phyloP scores from a whole-genome alignment of 1,140 invertebrate species.

The Arctopsyche grandis region DNA sequence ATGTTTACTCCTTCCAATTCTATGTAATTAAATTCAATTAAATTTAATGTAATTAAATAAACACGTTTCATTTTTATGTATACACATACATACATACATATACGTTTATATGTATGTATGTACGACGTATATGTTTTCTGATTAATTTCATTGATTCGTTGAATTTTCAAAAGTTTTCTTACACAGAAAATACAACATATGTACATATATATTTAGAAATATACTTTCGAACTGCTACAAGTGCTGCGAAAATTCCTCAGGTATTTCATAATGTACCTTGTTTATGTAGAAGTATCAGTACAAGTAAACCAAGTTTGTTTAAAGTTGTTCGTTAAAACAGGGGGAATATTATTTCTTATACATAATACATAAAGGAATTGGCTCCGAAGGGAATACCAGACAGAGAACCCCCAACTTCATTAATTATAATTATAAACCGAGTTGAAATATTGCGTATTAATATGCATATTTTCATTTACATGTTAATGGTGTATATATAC shows the following conservation, averaged over 20 bases:
- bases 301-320: constrained; percentile 5
- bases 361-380: constrained; percentile 15
- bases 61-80: background rate
- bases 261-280: constrained; percentile 11
- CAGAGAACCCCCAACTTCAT: background rate
- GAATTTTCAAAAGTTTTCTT: background rate
- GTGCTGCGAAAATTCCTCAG: constrained; percentile 1
- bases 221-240: background rate
- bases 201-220: no score
- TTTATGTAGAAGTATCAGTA: constrained; percentile 3
- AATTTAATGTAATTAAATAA: background rate
- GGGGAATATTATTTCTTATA: constrained; percentile 12
- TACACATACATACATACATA: background rate
- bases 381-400: background rate
- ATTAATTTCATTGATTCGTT: background rate
- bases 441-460: background rate
- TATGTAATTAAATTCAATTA: background rate
- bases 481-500: no score
- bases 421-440: constrained; percentile 5
- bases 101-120: background rate
- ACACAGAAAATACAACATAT: no score
- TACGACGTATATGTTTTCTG: background rate
- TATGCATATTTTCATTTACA: constrained; percentile 20
- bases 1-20: background rate
- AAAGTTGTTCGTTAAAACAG: constrained; percentile 8